Conservation (phyloP, 2,888 invertebrate genomes). For the Sinohyriopsis cumingii region DNA sequence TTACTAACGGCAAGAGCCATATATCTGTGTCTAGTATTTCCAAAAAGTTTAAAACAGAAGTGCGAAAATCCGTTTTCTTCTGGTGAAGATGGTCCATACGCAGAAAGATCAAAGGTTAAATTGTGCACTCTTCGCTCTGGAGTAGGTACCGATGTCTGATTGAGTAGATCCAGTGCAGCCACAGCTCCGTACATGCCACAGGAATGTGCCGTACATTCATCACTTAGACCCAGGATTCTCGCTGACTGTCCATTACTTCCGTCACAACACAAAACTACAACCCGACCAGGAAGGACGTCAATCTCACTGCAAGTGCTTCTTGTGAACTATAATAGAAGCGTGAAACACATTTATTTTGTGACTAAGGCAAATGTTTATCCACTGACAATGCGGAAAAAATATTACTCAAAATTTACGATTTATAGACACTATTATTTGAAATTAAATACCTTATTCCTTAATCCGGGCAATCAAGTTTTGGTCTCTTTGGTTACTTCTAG, state of each 20-base stretch:
- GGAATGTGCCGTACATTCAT: conserved; percentile 60
- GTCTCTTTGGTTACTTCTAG: no score
- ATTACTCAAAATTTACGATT: no score
- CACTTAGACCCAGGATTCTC: conserved; percentile 61
- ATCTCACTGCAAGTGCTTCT: conserved; percentile 53
- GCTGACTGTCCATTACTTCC: conserved; percentile 61
- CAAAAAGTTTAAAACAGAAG: conserved; percentile 67
- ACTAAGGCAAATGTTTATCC: background rate
- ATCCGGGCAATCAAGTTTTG: no score
- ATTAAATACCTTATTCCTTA: background rate
- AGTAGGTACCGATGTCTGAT: conserved; percentile 51
- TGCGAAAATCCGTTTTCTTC: conserved; percentile 47
- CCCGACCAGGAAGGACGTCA: conserved; percentile 49
- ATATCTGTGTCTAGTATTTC: conserved; percentile 61
- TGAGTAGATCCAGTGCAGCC: conserved; percentile 58
- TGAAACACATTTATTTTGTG: background rate
- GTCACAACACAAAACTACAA: conserved; percentile 64
- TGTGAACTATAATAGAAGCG: conserved; percentile 56
- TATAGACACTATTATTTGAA: no score
- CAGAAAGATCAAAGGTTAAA: conserved; percentile 63
- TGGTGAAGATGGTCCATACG: conserved; percentile 46
- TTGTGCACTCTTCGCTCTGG: conserved; percentile 58
- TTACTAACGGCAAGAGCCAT: conserved; percentile 64
- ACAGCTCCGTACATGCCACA: conserved; percentile 65
- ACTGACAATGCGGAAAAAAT: background rate